Conservation (phyloP, 2,797 vertebrate species). For the Brachymystax lenok region DNA sequence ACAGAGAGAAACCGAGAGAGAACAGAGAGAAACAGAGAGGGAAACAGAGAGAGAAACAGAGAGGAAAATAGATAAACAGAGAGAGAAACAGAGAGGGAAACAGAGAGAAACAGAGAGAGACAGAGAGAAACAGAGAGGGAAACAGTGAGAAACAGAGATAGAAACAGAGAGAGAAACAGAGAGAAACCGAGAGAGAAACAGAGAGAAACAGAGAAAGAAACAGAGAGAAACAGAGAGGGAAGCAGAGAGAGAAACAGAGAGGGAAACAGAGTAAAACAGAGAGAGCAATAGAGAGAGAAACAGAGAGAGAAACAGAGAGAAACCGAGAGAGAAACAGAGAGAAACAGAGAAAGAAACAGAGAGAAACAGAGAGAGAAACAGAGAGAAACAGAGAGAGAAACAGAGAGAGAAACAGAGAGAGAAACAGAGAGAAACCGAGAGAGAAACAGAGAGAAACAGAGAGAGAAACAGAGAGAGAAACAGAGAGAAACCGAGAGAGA, state of each 20-base stretch:
- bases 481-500: too few species aligned
- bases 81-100: constrained; percentile 7
- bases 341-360: neutral
- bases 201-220: neutral
- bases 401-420: neutral
- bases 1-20: neutral
- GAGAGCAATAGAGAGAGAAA: too few species aligned
- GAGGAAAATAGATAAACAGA: too few species aligned
- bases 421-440: neutral
- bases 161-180: too few species aligned
- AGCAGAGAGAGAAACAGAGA: neutral
- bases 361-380: neutral
- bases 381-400: neutral
- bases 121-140: neutral
- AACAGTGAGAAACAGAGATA: too few species aligned
- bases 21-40: neutral
- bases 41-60: constrained; percentile 25
- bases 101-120: neutral
- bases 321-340: constrained; percentile 39
- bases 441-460: constrained; percentile 26
- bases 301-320: constrained; percentile 33
- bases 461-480: constrained; percentile 12
- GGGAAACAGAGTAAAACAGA: constrained; percentile 21
- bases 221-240: constrained; percentile 14
- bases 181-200: neutral